These are phyloP conservation scores for Amblyornis subalaris DNA, from an alignment of 2,113 vertebrate species.

Conservation along the genomic window DNA sequence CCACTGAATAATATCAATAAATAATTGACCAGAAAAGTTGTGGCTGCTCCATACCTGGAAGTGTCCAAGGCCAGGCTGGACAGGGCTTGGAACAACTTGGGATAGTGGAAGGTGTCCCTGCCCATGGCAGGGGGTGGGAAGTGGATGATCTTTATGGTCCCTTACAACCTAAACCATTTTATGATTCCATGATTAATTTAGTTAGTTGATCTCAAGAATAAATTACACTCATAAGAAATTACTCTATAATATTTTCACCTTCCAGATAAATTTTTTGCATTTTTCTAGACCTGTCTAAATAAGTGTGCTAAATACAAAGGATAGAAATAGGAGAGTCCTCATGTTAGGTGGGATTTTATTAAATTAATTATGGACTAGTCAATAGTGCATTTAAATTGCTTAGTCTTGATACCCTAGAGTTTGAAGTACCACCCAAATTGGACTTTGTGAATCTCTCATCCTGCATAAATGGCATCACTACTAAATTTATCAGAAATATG, in stretches of 20 bases:
- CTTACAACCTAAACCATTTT: background rate
- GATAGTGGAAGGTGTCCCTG: background rate
- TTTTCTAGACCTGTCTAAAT: background rate
- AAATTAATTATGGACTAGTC: background rate
- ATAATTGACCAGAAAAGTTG: background rate
- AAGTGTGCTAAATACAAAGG: background rate
- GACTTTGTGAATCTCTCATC: rapidly evolving
- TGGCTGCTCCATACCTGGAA: background rate
- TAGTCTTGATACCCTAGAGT: background rate
- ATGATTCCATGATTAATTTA: background rate
- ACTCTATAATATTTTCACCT: background rate
- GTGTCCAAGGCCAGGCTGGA: background rate
- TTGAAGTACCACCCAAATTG: background rate
- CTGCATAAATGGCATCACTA: background rate
- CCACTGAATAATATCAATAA: background rate
- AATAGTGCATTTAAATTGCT: background rate
- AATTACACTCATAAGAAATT: background rate
- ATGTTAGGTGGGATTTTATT: background rate
- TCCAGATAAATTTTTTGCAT: background rate
- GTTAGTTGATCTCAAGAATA: background rate
- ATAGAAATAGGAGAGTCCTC: background rate
- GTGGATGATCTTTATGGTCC: too few relatives aligned
- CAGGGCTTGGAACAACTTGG: background rate
- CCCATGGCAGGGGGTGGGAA: background rate
- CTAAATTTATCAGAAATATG: background rate